Percentiles rank a stretch among this genome's conserved stretches.
Conservation (phyloP, 2,888 invertebrate species). For the Celastrina argiolus region DNA sequence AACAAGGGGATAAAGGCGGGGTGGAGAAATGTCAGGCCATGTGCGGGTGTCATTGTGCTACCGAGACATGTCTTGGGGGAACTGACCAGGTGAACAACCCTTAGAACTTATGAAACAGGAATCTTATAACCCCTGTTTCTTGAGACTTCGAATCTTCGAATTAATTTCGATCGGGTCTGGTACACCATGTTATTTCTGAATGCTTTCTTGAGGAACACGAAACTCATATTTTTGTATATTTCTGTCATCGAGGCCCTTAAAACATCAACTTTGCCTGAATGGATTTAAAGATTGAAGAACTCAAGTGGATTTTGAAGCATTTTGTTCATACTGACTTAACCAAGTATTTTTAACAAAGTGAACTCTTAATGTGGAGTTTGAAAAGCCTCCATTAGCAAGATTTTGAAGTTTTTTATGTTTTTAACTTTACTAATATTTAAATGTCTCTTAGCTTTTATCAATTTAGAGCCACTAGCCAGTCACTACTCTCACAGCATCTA, state of each 20-base stretch:
- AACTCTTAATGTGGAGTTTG: no score
- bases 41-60: slow-evolving; percentile 65
- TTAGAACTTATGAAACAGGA: slow-evolving; percentile 35
- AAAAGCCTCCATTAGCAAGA: no score
- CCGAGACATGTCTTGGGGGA: slow-evolving; percentile 68
- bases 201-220: background rate
- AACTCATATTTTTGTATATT: background rate
- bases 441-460: no score
- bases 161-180: background rate
- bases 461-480: no score
- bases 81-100: slow-evolving; percentile 65
- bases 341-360: no score
- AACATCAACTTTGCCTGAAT: background rate
- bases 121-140: slow-evolving; percentile 28
- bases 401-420: no score
- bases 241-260: background rate
- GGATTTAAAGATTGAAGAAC: background rate
- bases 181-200: background rate
- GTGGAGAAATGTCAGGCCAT: slow-evolving; percentile 58
- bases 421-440: no score
- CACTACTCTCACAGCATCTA: no score
- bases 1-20: slow-evolving; percentile 61
- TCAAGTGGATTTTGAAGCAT: background rate
- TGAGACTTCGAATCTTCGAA: slow-evolving; percentile 29
- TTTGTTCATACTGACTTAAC: no score